A percentile compares a stretch with the other conserved stretches of the same genome.
Conservation (phyloP, 1,140 invertebrate species). For the Cherax destructor region DNA sequence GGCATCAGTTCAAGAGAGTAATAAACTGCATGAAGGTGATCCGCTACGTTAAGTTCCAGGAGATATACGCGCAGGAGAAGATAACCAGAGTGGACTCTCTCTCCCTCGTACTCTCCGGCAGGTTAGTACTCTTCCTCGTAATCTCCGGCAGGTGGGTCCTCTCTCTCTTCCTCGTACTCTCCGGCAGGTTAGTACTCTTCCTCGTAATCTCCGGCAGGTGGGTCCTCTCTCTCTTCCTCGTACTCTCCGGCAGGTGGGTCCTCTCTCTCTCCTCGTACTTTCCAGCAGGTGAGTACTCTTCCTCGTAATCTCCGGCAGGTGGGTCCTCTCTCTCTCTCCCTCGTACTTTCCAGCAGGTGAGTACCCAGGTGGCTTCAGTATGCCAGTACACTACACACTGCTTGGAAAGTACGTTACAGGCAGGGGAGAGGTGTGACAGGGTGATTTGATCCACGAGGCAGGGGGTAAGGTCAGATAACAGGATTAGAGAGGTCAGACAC, state of each 20-base stretch:
- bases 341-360: constrained; percentile 91
- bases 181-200: constrained; percentile 85
- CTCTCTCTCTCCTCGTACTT: no score
- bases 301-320: constrained; percentile 84
- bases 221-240: constrained; percentile 83
- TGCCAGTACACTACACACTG: no score
- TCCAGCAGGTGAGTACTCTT: constrained; percentile 78
- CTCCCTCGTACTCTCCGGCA: constrained; percentile 89
- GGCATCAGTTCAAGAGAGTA: constrained; percentile 88
- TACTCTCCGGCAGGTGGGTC: constrained; percentile 90
- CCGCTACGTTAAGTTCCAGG: constrained; percentile 86
- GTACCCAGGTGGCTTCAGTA: constrained; percentile 73
- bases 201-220: background rate
- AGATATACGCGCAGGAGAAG: constrained; percentile 92
- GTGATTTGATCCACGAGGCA: no score
- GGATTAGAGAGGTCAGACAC: no score
- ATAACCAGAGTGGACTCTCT: constrained; percentile 91
- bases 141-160: background rate
- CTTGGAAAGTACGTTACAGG: no score
- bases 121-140: constrained; percentile 80
- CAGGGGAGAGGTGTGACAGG: no score
- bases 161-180: constrained; percentile 88
- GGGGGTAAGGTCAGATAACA: no score
- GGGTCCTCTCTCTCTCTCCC: constrained; percentile 82
- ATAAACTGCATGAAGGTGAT: constrained; percentile 88